phyloP scores from a whole-genome alignment of 2,797 vertebrate genomes.

The Hozukius guyotensis region DNA sequence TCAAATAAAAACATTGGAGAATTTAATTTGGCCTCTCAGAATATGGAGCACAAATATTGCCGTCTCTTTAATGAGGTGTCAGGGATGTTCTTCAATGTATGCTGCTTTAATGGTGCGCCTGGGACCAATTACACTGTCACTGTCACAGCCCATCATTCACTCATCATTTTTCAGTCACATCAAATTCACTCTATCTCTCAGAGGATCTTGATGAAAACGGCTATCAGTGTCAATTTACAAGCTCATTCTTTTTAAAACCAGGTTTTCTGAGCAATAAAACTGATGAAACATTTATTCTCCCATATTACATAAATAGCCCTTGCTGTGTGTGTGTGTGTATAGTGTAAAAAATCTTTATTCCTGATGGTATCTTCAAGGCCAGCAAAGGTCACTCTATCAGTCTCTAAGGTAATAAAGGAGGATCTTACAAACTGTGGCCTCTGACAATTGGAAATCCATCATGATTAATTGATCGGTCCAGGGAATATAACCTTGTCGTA shows the following conservation, averaged over 20 bases:
- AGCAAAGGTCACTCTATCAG: conserved; percentile 59
- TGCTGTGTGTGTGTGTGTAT: neutral
- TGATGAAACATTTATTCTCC: conserved; percentile 18
- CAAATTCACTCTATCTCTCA: conserved; percentile 42
- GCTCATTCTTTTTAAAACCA: conserved; percentile 21
- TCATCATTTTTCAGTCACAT: conserved; percentile 48
- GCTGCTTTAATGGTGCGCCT: conserved; percentile 47
- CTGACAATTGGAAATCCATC: conserved; percentile 77
- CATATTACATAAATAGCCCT: conserved; percentile 15
- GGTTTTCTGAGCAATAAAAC: conserved; percentile 31
- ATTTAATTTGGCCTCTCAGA: conserved; percentile 51
- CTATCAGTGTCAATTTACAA: conserved; percentile 28
- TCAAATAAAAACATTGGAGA: conserved; percentile 43
- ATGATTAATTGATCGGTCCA: conserved; percentile 78
- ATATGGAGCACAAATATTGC: conserved; percentile 58
- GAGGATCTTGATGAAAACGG: conserved; percentile 37
- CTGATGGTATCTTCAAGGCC: conserved; percentile 45
- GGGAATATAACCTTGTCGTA: conserved; percentile 69
- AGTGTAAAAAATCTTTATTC: conserved; percentile 34
- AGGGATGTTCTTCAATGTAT: conserved; percentile 44
- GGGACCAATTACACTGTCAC: conserved; percentile 66
- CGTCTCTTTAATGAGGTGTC: conserved; percentile 55
- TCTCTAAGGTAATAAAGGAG: conserved; percentile 68
- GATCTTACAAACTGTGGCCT: conserved; percentile 60
- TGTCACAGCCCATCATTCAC: conserved; percentile 66